Evolutionary conservation across 2,888 invertebrate genomes (phyloP).

Genomic region (Lasioglossum pauxillum): DNA sequence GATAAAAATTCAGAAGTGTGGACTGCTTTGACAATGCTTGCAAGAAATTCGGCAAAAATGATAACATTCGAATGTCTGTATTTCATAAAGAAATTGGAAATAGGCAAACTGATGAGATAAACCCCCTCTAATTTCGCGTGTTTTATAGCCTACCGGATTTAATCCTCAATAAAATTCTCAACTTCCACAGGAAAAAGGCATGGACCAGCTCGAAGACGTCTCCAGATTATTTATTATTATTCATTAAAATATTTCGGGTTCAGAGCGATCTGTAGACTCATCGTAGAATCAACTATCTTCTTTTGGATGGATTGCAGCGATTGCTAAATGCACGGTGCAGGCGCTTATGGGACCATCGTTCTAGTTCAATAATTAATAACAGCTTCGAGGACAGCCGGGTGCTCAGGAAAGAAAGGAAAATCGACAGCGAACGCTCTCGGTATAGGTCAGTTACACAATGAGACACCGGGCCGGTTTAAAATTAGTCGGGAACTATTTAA

Average conservation of each 20-base stretch:
- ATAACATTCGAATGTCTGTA: neutral
- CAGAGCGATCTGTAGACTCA: neutral
- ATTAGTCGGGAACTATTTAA: constrained; percentile 60
- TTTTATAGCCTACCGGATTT: neutral
- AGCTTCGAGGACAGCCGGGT: constrained; percentile 27
- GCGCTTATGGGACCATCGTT: neutral
- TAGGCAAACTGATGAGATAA: neutral
- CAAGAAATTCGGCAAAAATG: neutral
- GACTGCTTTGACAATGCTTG: neutral
- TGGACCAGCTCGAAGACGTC: neutral
- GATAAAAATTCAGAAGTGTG: neutral
- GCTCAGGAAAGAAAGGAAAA: constrained; percentile 24
- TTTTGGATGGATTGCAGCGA: neutral
- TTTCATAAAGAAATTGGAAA: neutral
- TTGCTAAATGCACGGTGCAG: neutral
- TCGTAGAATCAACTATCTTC: neutral
- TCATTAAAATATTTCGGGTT: neutral
- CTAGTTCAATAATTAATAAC: constrained; percentile 36
- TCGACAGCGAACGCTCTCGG: constrained; percentile 18
- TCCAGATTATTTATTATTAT: neutral
- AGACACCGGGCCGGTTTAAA: constrained; percentile 50
- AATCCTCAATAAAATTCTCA: neutral
- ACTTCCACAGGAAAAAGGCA: neutral
- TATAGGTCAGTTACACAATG: constrained; percentile 63
- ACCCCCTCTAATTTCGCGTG: neutral